These are phyloP conservation scores for Lasius fuliginosus DNA, from an alignment of 2,888 invertebrate genomes.

Conservation along the genomic window DNA sequence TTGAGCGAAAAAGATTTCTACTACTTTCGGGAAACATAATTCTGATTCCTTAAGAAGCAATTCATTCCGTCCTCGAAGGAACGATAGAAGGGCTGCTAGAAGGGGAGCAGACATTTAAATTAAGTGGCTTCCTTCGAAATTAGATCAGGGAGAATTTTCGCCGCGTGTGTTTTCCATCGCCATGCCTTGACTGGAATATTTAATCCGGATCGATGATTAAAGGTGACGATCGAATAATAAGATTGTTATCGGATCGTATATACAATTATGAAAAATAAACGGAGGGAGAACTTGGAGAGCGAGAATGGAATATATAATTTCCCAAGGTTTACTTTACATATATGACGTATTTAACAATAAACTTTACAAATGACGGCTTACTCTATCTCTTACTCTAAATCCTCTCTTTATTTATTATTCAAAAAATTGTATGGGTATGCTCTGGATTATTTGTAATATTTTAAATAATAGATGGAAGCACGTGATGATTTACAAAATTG, in stretches of 20 bases:
- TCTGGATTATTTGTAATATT: background rate
- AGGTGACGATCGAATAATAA: conserved; percentile 13
- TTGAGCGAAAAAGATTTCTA: background rate
- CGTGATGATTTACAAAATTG: background rate
- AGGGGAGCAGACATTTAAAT: conserved; percentile 79
- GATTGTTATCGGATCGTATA: background rate
- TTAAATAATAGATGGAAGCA: background rate
- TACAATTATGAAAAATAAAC: conserved; percentile 9
- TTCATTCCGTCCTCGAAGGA: conserved; percentile 82
- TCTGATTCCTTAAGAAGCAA: conserved; percentile 84
- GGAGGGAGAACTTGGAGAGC: background rate
- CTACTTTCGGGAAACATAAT: conserved; percentile 82
- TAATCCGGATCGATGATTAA: conserved; percentile 25
- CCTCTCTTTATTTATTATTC: background rate
- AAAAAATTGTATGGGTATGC: background rate
- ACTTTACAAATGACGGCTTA: background rate
- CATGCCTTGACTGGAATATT: conserved; percentile 31
- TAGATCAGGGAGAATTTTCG: conserved; percentile 80
- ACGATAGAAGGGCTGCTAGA: conserved; percentile 68
- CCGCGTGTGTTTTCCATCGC: conserved; percentile 40
- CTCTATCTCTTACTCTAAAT: background rate
- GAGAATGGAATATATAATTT: background rate
- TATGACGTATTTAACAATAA: background rate
- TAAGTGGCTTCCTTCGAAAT: conserved; percentile 84
- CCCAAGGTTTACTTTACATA: background rate